Percentiles rank a stretch among this genome's conserved stretches.
Conservation (phyloP, 2,797 vertebrate genomes). For the Eulemur albifrons region DNA sequence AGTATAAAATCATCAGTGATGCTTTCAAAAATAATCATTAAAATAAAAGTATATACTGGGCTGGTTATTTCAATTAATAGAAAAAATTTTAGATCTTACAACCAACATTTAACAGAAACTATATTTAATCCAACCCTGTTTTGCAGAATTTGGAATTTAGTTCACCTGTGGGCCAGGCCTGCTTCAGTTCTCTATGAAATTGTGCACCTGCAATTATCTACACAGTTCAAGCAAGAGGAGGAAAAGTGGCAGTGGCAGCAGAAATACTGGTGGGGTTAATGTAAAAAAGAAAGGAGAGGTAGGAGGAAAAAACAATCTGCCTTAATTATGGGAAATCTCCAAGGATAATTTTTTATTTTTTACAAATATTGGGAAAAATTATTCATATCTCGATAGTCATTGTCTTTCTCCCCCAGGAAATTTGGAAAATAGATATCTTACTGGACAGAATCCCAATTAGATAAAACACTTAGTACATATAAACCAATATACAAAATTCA, state of each 20-base stretch:
- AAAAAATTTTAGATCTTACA: not conserved
- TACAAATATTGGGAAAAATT: not conserved
- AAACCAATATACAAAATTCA: not conserved
- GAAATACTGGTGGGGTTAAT: not conserved
- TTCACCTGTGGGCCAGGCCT: not conserved
- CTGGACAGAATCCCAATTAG: not conserved
- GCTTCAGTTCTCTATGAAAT: not conserved
- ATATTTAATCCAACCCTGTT: not conserved
- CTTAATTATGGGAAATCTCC: not conserved
- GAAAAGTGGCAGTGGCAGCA: accelerated
- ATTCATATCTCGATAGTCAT: not conserved
- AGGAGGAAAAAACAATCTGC: not conserved
- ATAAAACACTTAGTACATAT: not conserved
- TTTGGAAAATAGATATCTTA: not conserved
- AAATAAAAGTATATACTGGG: not conserved
- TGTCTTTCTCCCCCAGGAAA: not conserved
- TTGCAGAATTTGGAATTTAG: not conserved
- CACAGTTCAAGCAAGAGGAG: not conserved
- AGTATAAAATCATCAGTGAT: not conserved
- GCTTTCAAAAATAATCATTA: not conserved
- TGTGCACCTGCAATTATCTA: no score
- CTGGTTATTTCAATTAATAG: not conserved
- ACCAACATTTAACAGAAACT: not conserved
- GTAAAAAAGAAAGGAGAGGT: not conserved
- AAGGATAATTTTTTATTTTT: not conserved